Evolutionary conservation across 2,888 invertebrate species (phyloP).

Genomic region (Hetaerina titia): DNA sequence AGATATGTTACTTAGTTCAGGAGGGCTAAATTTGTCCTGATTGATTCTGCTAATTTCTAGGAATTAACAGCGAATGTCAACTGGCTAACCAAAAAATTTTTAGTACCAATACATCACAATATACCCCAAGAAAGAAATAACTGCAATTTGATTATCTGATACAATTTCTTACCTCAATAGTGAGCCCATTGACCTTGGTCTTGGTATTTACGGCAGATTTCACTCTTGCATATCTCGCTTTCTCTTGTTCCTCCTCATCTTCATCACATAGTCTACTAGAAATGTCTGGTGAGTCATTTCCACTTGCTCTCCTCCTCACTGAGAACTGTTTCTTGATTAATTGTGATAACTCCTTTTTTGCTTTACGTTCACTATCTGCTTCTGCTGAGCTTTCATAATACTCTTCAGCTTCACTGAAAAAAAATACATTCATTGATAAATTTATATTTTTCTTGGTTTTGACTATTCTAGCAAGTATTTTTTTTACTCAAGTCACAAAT

Average conservation of each 20-base stretch:
- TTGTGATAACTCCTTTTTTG: slow-evolving; percentile 81
- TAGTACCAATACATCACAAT: too few species aligned
- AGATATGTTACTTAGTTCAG: too few species aligned
- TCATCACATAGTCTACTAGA: slow-evolving; percentile 70
- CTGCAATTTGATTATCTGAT: slow-evolving; percentile 1
- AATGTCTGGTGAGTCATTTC: slow-evolving; percentile 70
- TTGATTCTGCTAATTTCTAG: too few species aligned
- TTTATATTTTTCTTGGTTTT: too few species aligned
- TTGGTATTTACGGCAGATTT: slow-evolving; percentile 86
- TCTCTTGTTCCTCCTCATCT: slow-evolving; percentile 77
- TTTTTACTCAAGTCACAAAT: too few species aligned
- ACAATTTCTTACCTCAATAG: slow-evolving; percentile 78
- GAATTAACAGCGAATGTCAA: too few species aligned
- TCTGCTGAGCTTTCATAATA: slow-evolving; percentile 77
- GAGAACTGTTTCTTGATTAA: slow-evolving; percentile 88
- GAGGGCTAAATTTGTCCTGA: too few species aligned
- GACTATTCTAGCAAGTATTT: too few species aligned
- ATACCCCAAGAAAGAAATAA: too few species aligned
- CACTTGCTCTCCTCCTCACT: slow-evolving; percentile 79
- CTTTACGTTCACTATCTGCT: slow-evolving; percentile 80
- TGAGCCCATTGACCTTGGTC: slow-evolving; percentile 88
- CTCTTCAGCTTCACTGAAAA: slow-evolving; percentile 74
- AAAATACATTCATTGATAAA: neutral
- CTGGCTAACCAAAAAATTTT: too few species aligned
- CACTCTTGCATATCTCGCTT: slow-evolving; percentile 83